A percentile compares a stretch with the other conserved stretches of the same genome.
phyloP scores from a whole-genome alignment of 2,113 vertebrate genomes.

The Cryptomyrus ogoouensis region DNA sequence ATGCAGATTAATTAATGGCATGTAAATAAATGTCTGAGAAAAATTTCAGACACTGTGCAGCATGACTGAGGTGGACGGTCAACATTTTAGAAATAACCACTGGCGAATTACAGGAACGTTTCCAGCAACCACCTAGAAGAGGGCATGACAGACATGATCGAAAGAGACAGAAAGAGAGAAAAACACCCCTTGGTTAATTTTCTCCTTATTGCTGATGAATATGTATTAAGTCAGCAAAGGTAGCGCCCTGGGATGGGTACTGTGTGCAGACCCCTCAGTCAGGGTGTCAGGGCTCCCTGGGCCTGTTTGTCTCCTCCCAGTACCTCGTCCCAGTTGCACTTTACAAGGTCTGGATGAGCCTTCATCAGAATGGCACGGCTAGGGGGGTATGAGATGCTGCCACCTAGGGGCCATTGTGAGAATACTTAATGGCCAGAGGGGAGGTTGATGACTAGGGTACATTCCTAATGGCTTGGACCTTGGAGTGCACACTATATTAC shows the following conservation, averaged over 20 bases:
- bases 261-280: conserved; percentile 39
- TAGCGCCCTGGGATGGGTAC: conserved; percentile 32
- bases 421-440: background rate
- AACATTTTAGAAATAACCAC: background rate
- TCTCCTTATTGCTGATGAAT: conserved; percentile 43
- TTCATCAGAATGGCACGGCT: background rate
- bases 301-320: background rate
- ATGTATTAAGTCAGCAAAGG: conserved; percentile 45
- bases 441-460: background rate
- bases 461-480: background rate
- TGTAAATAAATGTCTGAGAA: background rate
- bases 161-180: background rate
- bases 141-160: background rate
- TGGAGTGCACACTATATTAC: background rate
- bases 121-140: background rate
- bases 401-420: background rate
- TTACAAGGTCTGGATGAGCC: background rate
- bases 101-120: too few relatives aligned
- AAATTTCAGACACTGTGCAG: background rate
- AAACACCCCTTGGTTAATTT: background rate
- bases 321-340: background rate
- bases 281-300: conserved; percentile 25
- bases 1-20: conserved; percentile 16
- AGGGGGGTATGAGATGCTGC: background rate
- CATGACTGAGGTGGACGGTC: background rate